These are phyloP conservation scores for Dryocosmus kuriphilus DNA, from an alignment of 2,888 invertebrate genomes.

Conservation along the genomic window DNA sequence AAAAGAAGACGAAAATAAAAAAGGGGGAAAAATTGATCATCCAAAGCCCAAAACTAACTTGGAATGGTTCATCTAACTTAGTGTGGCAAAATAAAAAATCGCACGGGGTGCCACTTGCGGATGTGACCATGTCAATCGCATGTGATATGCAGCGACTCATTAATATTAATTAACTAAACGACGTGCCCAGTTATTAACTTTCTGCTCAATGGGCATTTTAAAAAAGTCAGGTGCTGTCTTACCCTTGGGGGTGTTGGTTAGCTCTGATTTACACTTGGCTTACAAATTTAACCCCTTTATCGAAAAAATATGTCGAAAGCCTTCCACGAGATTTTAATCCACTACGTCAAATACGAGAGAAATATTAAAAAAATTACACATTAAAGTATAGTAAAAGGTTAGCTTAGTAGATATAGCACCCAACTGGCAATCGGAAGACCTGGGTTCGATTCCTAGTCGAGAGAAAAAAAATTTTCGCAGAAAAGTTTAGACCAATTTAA, in stretches of 20 bases:
- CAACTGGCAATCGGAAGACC: too few species aligned
- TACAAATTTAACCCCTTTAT: conserved; percentile 46
- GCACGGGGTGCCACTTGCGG: conserved; percentile 69
- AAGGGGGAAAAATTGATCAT: not conserved
- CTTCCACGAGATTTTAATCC: conserved; percentile 15
- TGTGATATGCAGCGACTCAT: conserved; percentile 69
- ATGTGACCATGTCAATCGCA: conserved; percentile 69
- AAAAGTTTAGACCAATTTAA: not conserved
- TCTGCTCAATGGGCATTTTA: conserved; percentile 60
- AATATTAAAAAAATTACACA: not conserved
- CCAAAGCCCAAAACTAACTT: conserved; percentile 66
- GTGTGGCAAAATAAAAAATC: conserved; percentile 64
- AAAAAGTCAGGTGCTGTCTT: conserved; percentile 59
- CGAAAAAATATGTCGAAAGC: not conserved
- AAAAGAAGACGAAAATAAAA: conserved; percentile 23
- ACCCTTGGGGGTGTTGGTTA: conserved; percentile 70
- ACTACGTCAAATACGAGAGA: not conserved
- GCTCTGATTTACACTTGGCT: conserved; percentile 70
- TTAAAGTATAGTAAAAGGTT: not conserved
- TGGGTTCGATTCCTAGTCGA: too few species aligned
- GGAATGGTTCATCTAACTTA: conserved; percentile 73
- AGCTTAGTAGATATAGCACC: too few species aligned
- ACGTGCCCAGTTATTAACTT: conserved; percentile 66
- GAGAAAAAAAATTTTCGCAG: too few species aligned
- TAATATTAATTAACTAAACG: conserved; percentile 61